Evolutionary conservation across 2,888 invertebrate genomes (phyloP).

Genomic region (Cotesia congregata): DNA sequence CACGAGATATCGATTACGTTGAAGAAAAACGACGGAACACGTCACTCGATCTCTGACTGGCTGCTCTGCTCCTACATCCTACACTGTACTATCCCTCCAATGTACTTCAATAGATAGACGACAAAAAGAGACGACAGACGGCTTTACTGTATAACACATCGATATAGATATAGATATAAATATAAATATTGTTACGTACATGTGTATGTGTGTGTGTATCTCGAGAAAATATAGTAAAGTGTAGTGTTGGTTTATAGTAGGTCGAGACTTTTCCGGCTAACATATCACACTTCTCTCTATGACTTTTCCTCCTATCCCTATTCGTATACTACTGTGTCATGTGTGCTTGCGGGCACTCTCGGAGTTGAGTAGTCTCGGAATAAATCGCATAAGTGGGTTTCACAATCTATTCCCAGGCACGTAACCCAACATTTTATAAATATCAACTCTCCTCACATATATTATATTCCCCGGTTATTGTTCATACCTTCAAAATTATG

Average conservation of each 20-base stretch:
- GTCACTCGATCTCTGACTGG: constrained; percentile 12
- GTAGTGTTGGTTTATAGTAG: neutral
- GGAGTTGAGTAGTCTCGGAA: constrained; percentile 50
- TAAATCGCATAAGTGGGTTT: constrained; percentile 60
- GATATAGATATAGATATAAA: constrained; percentile 12
- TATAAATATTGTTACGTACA: neutral
- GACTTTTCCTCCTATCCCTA: constrained; percentile 15
- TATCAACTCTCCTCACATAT: constrained; percentile 8
- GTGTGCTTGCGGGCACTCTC: neutral
- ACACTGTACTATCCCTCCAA: too few species aligned
- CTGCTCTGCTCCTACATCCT: neutral
- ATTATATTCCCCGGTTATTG: constrained; percentile 1
- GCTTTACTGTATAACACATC: neutral
- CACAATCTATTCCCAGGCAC: constrained; percentile 62
- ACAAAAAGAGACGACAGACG: neutral
- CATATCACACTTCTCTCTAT: neutral
- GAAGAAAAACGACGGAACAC: constrained; percentile 32
- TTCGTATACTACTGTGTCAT: neutral
- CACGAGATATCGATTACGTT: constrained; percentile 38
- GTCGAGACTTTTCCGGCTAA: constrained; percentile 18
- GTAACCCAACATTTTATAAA: constrained; percentile 12
- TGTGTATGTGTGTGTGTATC: neutral
- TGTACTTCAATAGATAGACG: neutral
- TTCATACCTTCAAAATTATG: constrained; percentile 8
- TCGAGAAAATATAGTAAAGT: neutral